Percentiles rank a stretch among this genome's conserved stretches.
phyloP scores from a whole-genome alignment of 2,888 invertebrate species.

The Melanophora roralis region DNA sequence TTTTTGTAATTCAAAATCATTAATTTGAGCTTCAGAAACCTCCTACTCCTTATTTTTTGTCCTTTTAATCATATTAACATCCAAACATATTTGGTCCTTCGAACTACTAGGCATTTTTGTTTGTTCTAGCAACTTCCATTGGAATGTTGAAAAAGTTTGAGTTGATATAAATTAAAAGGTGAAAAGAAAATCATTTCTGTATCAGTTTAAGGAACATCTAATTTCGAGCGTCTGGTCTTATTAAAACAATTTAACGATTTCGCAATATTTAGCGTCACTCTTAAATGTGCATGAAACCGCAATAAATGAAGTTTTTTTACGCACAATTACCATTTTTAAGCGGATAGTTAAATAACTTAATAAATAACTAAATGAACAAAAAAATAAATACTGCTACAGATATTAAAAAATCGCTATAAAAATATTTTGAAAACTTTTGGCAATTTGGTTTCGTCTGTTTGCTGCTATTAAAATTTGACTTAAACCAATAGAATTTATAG shows the following conservation, averaged over 20 bases:
- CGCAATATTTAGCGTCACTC: not conserved
- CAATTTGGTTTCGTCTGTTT: slow-evolving; percentile 33
- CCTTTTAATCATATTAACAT: no score
- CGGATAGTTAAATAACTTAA: not conserved
- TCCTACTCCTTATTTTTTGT: no score
- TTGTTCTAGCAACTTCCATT: no score
- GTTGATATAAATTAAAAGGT: no score
- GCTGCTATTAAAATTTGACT: slow-evolving; percentile 58
- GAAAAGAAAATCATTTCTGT: no score
- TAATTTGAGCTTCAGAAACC: no score
- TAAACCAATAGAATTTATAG: slow-evolving; percentile 61
- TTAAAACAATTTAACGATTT: not conserved
- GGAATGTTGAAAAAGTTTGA: no score
- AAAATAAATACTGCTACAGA: not conserved
- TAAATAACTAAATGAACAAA: slow-evolving; percentile 1
- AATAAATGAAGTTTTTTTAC: slow-evolving; percentile 35
- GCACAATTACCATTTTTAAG: slow-evolving; percentile 38
- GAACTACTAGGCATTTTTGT: no score
- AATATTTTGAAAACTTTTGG: slow-evolving; percentile 42
- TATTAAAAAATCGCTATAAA: slow-evolving; percentile 41
- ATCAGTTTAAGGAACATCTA: no score
- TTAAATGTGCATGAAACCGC: not conserved
- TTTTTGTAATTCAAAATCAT: no score
- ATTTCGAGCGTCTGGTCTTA: not conserved
- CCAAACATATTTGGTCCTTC: no score